Conservation (phyloP, 1,140 invertebrate species). For the Hyposmocoma kahamanoa region DNA sequence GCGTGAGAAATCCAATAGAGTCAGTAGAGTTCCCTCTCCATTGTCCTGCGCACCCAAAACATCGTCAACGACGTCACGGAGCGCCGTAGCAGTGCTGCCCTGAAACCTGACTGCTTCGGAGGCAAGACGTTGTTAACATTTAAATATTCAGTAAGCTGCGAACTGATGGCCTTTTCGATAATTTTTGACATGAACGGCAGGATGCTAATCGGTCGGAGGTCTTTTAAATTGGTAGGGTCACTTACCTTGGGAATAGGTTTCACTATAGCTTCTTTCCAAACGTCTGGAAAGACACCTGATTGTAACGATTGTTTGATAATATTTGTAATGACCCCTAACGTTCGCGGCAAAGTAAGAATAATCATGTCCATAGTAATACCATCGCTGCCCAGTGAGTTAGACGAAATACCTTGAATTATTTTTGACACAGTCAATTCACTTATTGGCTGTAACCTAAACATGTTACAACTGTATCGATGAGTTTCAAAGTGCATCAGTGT, state of each 20-base stretch:
- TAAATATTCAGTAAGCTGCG: neutral
- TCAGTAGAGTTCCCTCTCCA: neutral
- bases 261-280: neutral
- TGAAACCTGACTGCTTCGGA: neutral
- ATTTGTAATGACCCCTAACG: neutral
- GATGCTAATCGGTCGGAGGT: neutral
- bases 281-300: neutral
- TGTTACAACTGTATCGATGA: neutral
- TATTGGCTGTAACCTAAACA: neutral
- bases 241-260: neutral
- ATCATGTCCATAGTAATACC: conserved; percentile 1
- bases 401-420: neutral
- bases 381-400: neutral
- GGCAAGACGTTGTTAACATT: neutral
- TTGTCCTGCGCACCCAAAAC: neutral
- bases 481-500: neutral
- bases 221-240: neutral
- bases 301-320: neutral
- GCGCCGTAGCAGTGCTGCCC: neutral
- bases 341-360: neutral
- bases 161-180: neutral
- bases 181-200: neutral
- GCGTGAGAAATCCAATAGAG: neutral
- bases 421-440: neutral
- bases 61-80: neutral